These are phyloP conservation scores for Sinocyclocheilus rhinocerous DNA, from an alignment of 2,113 vertebrate species.

Conservation along the genomic window DNA sequence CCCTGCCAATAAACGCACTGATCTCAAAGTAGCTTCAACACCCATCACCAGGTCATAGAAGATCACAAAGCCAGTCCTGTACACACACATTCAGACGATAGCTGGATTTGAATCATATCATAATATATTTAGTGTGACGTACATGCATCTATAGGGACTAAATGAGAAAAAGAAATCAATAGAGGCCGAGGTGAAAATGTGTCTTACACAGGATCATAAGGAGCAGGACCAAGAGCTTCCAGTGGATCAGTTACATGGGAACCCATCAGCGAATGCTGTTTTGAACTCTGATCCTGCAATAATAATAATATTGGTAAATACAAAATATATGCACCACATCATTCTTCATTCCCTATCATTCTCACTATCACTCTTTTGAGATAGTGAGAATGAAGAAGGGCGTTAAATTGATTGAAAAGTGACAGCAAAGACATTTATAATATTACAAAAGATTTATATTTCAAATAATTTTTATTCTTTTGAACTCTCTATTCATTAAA, in stretches of 20 bases:
- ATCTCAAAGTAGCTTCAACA: slow-evolving; percentile 68
- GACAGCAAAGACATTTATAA: too few relatives aligned
- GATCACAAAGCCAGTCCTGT: slow-evolving; percentile 79
- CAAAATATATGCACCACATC: too few relatives aligned
- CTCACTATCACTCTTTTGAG: too few relatives aligned
- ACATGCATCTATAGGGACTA: not conserved
- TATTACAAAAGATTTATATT: too few relatives aligned
- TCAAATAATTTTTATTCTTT: too few relatives aligned
- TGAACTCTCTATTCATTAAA: too few relatives aligned
- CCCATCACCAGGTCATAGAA: slow-evolving; percentile 82
- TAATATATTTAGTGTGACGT: not conserved
- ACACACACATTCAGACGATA: slow-evolving; percentile 35
- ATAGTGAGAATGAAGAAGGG: too few relatives aligned
- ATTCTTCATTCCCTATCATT: too few relatives aligned
- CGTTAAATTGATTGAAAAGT: too few relatives aligned
- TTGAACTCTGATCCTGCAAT: slow-evolving; percentile 36
- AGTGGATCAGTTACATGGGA: slow-evolving; percentile 59
- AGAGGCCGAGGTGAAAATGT: not conserved
- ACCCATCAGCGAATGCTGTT: slow-evolving; percentile 46
- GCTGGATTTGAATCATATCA: not conserved
- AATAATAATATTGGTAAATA: not conserved
- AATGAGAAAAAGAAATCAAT: not conserved
- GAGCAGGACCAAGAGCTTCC: slow-evolving; percentile 72
- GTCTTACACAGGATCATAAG: slow-evolving; percentile 80
- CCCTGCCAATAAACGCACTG: slow-evolving; percentile 69